phyloP scores from a whole-genome alignment of 1,140 invertebrate species.

The Drosophila asahinai region DNA sequence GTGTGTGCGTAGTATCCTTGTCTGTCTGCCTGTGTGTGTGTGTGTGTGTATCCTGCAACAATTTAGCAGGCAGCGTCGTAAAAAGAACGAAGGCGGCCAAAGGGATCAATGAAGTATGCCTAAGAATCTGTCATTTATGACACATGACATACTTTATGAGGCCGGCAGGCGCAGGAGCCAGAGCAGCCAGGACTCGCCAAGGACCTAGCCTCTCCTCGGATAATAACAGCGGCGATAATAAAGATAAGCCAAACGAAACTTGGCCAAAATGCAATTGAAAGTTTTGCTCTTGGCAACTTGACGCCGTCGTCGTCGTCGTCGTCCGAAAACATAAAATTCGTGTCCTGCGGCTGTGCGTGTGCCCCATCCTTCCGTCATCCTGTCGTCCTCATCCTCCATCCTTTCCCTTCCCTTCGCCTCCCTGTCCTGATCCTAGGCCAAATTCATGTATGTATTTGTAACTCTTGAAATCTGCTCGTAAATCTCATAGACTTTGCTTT shows the following conservation, averaged over 20 bases:
- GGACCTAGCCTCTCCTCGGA: constrained; percentile 19
- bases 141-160: constrained; percentile 81
- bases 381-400: not conserved
- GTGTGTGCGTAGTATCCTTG: constrained; percentile 34
- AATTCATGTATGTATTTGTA: constrained; percentile 64
- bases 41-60: constrained; percentile 69
- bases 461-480: constrained; percentile 74
- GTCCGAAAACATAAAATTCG: constrained; percentile 43
- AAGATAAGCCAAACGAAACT: constrained; percentile 72
- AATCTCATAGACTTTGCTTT: constrained; percentile 71
- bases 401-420: not conserved
- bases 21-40: constrained; percentile 10
- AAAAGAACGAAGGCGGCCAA: constrained; percentile 64
- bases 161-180: constrained; percentile 8
- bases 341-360: constrained; percentile 52
- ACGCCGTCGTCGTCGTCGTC: constrained; percentile 17
- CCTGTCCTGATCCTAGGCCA: constrained; percentile 16
- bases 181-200: not conserved
- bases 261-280: constrained; percentile 77
- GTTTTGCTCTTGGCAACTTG: constrained; percentile 65
- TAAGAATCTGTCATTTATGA: constrained; percentile 83
- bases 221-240: constrained; percentile 77
- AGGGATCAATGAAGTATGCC: constrained; percentile 82
- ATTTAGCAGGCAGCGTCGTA: constrained; percentile 66
- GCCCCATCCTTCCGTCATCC: constrained; percentile 15